Conservation (phyloP, 2,797 vertebrate species). For the Philypnodon macrostomus region DNA sequence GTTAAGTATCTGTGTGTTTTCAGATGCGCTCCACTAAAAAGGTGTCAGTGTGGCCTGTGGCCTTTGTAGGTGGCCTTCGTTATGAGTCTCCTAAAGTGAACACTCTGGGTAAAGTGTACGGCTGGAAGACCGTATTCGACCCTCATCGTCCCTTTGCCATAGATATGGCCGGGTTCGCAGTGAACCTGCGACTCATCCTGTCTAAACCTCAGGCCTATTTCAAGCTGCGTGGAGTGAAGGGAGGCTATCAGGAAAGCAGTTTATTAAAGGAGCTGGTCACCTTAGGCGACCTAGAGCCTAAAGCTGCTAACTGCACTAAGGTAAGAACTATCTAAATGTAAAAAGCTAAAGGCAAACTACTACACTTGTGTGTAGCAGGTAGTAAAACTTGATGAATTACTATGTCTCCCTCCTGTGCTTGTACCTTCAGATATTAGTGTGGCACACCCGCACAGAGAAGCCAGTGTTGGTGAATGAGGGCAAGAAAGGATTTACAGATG, state of each 20-base stretch:
- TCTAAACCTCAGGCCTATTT: constrained; percentile 86
- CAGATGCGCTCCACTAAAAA: constrained; percentile 87
- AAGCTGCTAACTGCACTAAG: constrained; percentile 90
- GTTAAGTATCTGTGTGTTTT: constrained; percentile 24
- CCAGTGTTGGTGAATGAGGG: constrained; percentile 87
- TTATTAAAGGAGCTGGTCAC: constrained; percentile 85
- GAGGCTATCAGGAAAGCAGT: constrained; percentile 89
- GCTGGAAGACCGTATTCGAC: constrained; percentile 89
- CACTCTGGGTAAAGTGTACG: constrained; percentile 82
- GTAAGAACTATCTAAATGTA: too few relatives aligned
- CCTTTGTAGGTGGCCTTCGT: constrained; percentile 86
- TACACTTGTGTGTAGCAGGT: constrained; percentile 6
- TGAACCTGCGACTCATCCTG: constrained; percentile 84
- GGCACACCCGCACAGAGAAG: constrained; percentile 89
- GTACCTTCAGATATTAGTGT: constrained; percentile 82
- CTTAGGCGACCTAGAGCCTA: constrained; percentile 85
- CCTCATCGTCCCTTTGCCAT: constrained; percentile 88
- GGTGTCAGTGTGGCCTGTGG: constrained; percentile 89
- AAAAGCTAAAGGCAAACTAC: too few relatives aligned
- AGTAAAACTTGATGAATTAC: too few relatives aligned
- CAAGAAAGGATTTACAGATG: constrained; percentile 87
- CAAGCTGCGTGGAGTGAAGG: constrained; percentile 85
- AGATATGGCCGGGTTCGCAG: constrained; percentile 90
- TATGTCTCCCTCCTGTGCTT: constrained; percentile 11
- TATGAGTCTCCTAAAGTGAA: constrained; percentile 87